Evolutionary conservation across 2,888 invertebrate species (phyloP), one percentile per base, ranked within the genome.

Genomic region (Tenthredo mesomela): DNA sequence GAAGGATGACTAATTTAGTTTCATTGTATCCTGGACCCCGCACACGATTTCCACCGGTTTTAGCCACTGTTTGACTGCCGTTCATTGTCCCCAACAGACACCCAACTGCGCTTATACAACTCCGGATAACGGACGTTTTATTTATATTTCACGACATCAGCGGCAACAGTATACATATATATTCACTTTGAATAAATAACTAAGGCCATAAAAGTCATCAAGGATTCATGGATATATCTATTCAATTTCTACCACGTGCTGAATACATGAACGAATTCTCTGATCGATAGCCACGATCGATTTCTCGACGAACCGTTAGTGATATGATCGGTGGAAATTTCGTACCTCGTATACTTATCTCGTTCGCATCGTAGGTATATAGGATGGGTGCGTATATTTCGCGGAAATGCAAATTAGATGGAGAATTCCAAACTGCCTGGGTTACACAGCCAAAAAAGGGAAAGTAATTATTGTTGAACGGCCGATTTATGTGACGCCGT

Each of bases 1-100:
- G 80, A 58, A 58, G 80, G 80, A 80, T 80, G 61, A 80, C 80
- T 80, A 80, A 80, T 80, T 80, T 50, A 40, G 61, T 80, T 80
- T 80, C 80, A 80, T 80, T 80, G 80, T 80, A 58, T 58, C 58
- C 37, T 21, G 18, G 37, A n/a, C 18, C 37, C 77, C 77, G 3
- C 6, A 40, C 37, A 61, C 21, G n/a, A 40, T 29, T 78, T 58
- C 61, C 80, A 40, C 61, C 37, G 61, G 50, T 61, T 80, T 61
- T 61, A 61, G 40, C 80, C 58, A 40, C 80, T 73, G 71, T 73
- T 73, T 73, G 40, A 73, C 71, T 73, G 21, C 71, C 6, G 71
- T 40, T 43, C 71, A 73, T 73, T 73, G 71, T 73, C 18, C 71
- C 21, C 43, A 43, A 29, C n/a, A 29, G 71, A 73, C 40, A n/a